These are phyloP conservation scores for Pseudomyrmex concolor DNA, from an alignment of 1,140 invertebrate genomes.

Conservation along the genomic window DNA sequence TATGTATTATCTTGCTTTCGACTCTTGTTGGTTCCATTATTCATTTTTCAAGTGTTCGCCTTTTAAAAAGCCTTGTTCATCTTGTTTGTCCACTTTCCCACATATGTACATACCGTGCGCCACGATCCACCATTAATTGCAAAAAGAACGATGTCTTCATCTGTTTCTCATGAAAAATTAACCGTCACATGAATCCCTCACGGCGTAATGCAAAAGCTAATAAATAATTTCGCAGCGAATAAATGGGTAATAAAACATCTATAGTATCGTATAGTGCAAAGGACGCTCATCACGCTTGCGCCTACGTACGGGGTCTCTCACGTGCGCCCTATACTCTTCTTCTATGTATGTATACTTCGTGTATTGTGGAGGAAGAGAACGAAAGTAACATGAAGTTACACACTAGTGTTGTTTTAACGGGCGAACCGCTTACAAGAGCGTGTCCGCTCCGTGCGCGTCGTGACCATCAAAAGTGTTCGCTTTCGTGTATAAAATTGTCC, in stretches of 20 bases:
- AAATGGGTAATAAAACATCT: conserved; percentile 22
- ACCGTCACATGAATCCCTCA: conserved; percentile 1
- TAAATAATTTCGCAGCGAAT: conserved; percentile 52
- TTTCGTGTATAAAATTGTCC: conserved; percentile 2
- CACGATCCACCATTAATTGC: too few relatives aligned
- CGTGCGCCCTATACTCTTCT: conserved; percentile 64
- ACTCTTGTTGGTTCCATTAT: too few relatives aligned
- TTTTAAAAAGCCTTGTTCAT: too few relatives aligned
- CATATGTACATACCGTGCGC: too few relatives aligned
- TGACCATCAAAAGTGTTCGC: conserved; percentile 18
- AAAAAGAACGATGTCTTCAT: too few relatives aligned
- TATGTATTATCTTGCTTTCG: too few relatives aligned
- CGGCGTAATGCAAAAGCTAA: conserved; percentile 19
- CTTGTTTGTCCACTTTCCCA: too few relatives aligned
- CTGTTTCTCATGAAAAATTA: conserved; percentile 45
- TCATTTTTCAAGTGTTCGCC: too few relatives aligned
- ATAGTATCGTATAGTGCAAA: conserved; percentile 64
- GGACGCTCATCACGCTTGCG: conserved; percentile 49
- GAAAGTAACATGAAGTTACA: conserved; percentile 54
- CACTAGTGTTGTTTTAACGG: conserved; percentile 52
- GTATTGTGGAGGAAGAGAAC: conserved; percentile 36
- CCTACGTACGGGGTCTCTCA: conserved; percentile 54
- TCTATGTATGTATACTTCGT: conserved; percentile 30
- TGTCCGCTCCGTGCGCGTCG: background rate
- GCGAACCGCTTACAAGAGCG: conserved; percentile 34